A percentile compares a stretch with the other conserved stretches of the same genome.
phyloP scores from a whole-genome alignment of 2,113 vertebrate genomes.

The Alces alces region DNA sequence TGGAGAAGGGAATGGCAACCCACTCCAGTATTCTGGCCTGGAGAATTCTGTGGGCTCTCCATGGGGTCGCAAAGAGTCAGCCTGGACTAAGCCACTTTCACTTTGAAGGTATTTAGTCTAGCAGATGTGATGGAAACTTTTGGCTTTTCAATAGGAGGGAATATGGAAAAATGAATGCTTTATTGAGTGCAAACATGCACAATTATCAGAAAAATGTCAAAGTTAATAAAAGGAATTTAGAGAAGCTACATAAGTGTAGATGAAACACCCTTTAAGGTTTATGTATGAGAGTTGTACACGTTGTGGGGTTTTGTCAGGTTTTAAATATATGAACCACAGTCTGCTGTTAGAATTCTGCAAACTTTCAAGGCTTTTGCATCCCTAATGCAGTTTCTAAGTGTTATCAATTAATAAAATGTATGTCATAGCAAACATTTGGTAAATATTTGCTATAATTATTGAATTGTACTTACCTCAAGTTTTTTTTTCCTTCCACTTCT shows the following conservation, averaged over 20 bases:
- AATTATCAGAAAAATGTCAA: constrained; percentile 33
- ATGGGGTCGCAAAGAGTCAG: background rate
- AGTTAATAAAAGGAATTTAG: constrained; percentile 51
- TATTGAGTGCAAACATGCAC: background rate
- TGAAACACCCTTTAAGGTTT: background rate
- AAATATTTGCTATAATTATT: constrained; percentile 24
- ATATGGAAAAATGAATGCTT: background rate
- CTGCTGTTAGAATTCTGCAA: background rate
- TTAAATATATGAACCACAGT: background rate
- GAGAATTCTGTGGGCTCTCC: background rate
- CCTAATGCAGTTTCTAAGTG: background rate
- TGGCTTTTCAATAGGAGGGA: background rate
- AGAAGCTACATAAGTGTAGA: background rate
- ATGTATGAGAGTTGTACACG: background rate
- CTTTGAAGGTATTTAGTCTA: background rate
- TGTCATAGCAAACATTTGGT: background rate
- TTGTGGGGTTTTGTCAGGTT: background rate
- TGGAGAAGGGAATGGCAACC: background rate
- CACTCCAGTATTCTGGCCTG: background rate
- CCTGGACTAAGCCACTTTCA: background rate
- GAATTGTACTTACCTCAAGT: background rate
- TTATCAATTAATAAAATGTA: background rate
- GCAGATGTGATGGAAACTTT: constrained; percentile 41
- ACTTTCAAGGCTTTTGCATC: background rate
- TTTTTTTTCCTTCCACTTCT: background rate